Evolutionary conservation across 2,797 vertebrate genomes (phyloP).

Genomic region (Allobates femoralis): DNA sequence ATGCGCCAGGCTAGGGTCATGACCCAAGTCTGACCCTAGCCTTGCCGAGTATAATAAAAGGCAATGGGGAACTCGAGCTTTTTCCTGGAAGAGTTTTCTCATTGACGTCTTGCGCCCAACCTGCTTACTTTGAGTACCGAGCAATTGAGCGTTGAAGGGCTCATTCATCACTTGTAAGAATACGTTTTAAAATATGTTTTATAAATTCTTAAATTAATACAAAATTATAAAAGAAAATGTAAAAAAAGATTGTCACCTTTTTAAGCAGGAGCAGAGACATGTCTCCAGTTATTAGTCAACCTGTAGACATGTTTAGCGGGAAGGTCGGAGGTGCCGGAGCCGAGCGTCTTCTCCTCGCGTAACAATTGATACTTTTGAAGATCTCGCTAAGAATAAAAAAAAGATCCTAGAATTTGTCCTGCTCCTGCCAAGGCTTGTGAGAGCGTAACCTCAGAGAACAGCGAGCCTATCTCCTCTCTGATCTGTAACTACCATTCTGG

Average conservation of each 20-base stretch:
- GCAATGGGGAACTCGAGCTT: no score
- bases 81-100: no score
- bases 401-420: not conserved
- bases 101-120: no score
- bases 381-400: slow-evolving; percentile 10
- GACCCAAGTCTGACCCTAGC: no score
- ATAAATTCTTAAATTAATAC: no score
- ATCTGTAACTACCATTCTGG: slow-evolving; percentile 32
- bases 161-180: not conserved
- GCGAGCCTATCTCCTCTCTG: slow-evolving; percentile 33
- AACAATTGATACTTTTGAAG: slow-evolving; percentile 30
- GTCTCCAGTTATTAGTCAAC: slow-evolving; percentile 22
- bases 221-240: not conserved
- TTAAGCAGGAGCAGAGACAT: not conserved
- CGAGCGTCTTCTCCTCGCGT: slow-evolving; percentile 16
- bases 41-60: no score
- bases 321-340: slow-evolving; percentile 3
- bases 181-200: not conserved
- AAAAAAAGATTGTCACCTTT: not conserved
- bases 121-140: no score
- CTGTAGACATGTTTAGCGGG: slow-evolving; percentile 1
- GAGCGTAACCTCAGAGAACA: slow-evolving; percentile 44
- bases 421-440: slow-evolving; percentile 35
- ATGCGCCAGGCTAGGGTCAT: no score
- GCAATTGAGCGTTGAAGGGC: no score